Percentiles rank a stretch among this genome's conserved stretches.
Evolutionary conservation across 2,888 invertebrate genomes (phyloP).

Genomic region (Ypsolopha sequella): DNA sequence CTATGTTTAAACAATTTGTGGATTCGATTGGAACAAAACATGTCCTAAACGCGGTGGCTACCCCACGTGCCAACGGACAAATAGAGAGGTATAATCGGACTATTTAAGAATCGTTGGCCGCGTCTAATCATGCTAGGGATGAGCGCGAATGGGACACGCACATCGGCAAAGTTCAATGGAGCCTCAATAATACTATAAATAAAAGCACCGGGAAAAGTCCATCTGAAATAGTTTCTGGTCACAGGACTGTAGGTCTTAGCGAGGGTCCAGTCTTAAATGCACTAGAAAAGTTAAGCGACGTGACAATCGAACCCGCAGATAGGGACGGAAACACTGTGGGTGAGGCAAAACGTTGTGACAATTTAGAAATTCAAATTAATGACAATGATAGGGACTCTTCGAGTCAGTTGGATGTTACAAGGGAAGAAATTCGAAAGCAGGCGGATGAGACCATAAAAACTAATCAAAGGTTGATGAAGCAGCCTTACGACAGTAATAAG

Average conservation of each 20-base stretch:
- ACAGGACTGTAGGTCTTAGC: neutral
- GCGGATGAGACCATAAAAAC: neutral
- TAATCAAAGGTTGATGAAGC: neutral
- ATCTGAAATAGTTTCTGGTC: neutral
- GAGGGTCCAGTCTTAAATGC: too few species aligned
- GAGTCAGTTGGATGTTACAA: neutral
- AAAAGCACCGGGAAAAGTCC: neutral
- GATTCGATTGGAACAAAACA: neutral
- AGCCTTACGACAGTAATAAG: neutral
- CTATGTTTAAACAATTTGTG: constrained; percentile 2
- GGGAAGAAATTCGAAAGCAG: neutral
- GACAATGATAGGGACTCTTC: too few species aligned
- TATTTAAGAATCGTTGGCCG: neutral
- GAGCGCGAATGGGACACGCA: neutral
- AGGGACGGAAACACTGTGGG: too few species aligned
- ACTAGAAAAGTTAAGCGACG: too few species aligned
- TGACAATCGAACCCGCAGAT: too few species aligned
- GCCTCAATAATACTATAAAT: neutral
- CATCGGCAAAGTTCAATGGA: neutral
- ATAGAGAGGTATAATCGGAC: neutral
- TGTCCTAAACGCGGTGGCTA: neutral
- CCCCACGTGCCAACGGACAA: neutral
- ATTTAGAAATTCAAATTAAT: too few species aligned
- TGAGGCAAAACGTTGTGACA: too few species aligned
- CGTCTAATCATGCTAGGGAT: neutral